phyloP scores from a whole-genome alignment of 2,797 vertebrate genomes.

The Cyprinodon diabolis region DNA sequence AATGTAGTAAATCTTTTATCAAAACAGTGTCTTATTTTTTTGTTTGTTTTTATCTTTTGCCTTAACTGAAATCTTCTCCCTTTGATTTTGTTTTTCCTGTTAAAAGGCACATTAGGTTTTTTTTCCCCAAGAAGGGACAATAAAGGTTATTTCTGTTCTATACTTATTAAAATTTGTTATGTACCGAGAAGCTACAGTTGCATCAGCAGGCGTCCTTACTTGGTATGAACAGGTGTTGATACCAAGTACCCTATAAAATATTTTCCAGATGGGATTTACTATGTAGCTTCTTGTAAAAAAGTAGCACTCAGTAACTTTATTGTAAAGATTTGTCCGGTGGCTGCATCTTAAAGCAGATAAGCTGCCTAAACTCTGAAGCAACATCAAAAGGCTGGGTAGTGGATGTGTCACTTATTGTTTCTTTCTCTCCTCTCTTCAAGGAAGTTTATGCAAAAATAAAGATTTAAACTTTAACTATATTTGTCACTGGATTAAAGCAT shows the following conservation, averaged over 20 bases:
- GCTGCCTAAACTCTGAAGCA: background rate
- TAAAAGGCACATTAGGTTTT: no score
- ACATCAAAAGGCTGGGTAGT: background rate
- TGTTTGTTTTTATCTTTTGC: no score
- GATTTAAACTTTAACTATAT: background rate
- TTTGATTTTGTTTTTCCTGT: no score
- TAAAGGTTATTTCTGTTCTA: no score
- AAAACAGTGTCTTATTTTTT: no score
- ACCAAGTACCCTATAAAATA: background rate
- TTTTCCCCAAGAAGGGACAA: no score
- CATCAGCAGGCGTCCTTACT: background rate
- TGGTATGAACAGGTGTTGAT: background rate
- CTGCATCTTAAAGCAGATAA: constrained; percentile 4
- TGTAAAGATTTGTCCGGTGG: background rate
- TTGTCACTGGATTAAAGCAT: background rate
- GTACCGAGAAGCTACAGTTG: background rate
- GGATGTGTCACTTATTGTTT: background rate
- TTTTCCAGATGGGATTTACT: background rate
- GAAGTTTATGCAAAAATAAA: background rate
- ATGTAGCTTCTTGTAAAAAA: background rate
- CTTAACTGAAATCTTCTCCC: no score
- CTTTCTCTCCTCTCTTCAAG: background rate
- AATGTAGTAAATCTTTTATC: no score
- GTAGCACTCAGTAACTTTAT: constrained; percentile 2
- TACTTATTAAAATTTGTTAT: no score